Evolutionary conservation across 2,888 invertebrate genomes (phyloP).

Genomic region (Nomada lathburiana): DNA sequence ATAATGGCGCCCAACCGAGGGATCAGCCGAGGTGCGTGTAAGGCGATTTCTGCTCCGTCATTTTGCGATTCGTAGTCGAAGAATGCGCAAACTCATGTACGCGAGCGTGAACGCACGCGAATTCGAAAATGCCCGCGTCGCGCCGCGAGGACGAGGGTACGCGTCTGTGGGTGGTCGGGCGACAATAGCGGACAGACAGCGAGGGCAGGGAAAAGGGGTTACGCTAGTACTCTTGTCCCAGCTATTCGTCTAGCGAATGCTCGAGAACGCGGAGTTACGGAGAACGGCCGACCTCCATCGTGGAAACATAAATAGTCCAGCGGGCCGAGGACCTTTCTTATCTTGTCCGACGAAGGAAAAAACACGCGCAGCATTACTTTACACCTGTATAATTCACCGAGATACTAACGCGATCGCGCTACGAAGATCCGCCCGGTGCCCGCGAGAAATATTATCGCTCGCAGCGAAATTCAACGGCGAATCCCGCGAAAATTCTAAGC

Average conservation of each 20-base stretch:
- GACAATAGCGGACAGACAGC: background rate
- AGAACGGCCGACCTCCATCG: slow-evolving; percentile 56
- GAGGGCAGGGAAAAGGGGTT: background rate
- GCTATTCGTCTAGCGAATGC: too few relatives aligned
- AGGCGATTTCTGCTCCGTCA: slow-evolving; percentile 15
- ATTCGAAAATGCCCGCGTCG: background rate
- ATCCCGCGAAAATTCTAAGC: slow-evolving; percentile 56
- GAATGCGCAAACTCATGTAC: slow-evolving; percentile 23
- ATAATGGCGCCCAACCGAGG: background rate
- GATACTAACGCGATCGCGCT: slow-evolving; percentile 60
- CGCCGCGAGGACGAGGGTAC: background rate
- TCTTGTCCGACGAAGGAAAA: slow-evolving; percentile 33
- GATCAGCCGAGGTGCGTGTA: background rate
- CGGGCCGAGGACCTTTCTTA: slow-evolving; percentile 43
- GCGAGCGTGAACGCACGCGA: background rate
- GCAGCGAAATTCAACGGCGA: slow-evolving; percentile 56
- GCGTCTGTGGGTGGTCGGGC: background rate
- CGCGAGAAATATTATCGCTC: slow-evolving; percentile 54
- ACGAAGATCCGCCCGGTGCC: slow-evolving; percentile 38
- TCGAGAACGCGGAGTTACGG: background rate
- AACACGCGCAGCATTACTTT: slow-evolving; percentile 37
- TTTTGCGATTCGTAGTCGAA: background rate
- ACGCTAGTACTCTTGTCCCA: too few relatives aligned
- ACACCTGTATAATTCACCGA: slow-evolving; percentile 62
- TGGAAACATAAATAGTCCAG: slow-evolving; percentile 52